phyloP scores from a whole-genome alignment of 2,797 vertebrate species.

The Sebastiscus albofasciatus region DNA sequence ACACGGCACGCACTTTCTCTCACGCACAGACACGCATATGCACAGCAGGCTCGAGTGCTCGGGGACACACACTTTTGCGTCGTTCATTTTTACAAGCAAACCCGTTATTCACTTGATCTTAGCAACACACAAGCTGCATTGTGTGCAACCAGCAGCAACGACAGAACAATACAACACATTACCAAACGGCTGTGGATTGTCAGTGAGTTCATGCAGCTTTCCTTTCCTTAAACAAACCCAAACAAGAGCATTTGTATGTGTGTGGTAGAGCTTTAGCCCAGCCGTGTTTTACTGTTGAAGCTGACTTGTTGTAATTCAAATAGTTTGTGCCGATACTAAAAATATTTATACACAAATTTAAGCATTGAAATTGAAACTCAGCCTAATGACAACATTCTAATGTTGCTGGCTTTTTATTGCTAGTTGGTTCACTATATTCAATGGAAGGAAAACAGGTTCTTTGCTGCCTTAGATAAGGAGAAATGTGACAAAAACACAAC shows the following conservation, averaged over 20 bases:
- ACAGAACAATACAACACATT: slow-evolving; percentile 26
- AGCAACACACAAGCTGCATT: slow-evolving; percentile 53
- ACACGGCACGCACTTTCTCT: not conserved
- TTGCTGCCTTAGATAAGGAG: not conserved
- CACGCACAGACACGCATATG: not conserved
- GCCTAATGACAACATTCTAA: not conserved
- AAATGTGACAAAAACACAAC: not conserved
- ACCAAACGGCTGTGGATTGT: slow-evolving; percentile 23
- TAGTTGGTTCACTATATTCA: not conserved
- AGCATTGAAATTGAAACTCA: not conserved
- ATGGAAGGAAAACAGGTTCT: not conserved
- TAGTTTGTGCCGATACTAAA: slow-evolving; percentile 12
- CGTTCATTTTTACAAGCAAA: slow-evolving; percentile 30
- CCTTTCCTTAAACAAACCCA: slow-evolving; percentile 47
- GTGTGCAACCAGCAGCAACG: slow-evolving; percentile 32
- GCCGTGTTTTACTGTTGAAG: slow-evolving; percentile 2
- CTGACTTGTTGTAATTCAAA: slow-evolving; percentile 26
- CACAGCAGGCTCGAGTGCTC: not conserved
- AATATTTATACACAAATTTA: slow-evolving; percentile 37
- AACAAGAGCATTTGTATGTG: slow-evolving; percentile 22
- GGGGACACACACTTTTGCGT: slow-evolving; percentile 33
- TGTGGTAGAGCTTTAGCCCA: not conserved
- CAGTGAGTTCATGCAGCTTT: slow-evolving; percentile 22
- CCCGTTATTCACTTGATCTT: slow-evolving; percentile 46
- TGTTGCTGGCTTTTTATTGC: not conserved